These are phyloP conservation scores for Aricia artaxerxes DNA, from an alignment of 2,888 invertebrate genomes.

Conservation along the genomic window DNA sequence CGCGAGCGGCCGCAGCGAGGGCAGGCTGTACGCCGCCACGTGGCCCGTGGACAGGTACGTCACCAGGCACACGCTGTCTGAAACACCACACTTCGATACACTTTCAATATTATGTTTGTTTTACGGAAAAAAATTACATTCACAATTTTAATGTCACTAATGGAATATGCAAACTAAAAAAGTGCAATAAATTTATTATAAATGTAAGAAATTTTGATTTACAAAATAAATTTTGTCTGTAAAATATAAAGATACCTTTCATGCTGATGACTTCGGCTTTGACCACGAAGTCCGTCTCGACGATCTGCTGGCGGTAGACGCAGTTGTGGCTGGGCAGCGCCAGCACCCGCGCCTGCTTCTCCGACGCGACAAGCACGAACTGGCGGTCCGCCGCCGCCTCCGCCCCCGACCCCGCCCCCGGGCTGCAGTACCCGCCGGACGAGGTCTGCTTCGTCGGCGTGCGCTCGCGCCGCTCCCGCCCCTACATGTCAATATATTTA, in stretches of 20 bases:
- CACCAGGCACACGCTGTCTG: slow-evolving; percentile 96
- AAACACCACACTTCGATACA: slow-evolving; percentile 40
- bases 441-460: slow-evolving; percentile 83
- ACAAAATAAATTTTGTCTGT: too few relatives aligned
- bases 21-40: slow-evolving; percentile 95
- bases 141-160: too few relatives aligned
- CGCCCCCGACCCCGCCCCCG: slow-evolving; percentile 51
- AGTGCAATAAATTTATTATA: too few relatives aligned
- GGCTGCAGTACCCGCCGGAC: slow-evolving; percentile 51
- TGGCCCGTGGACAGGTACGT: slow-evolving; percentile 97
- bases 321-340: slow-evolving; percentile 97
- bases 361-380: slow-evolving; percentile 95
- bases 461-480: slow-evolving; percentile 68
- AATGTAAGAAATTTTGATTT: too few relatives aligned
- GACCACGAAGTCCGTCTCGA: slow-evolving; percentile 95
- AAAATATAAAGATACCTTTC: slow-evolving; percentile 82
- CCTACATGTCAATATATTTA: too few relatives aligned
- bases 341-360: slow-evolving; percentile 96
- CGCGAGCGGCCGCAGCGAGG: slow-evolving; percentile 94
- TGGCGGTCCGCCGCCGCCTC: slow-evolving; percentile 87
- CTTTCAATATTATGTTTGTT: too few relatives aligned
- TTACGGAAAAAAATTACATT: too few relatives aligned
- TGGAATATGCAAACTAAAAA: too few relatives aligned
- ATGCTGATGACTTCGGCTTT: slow-evolving; percentile 95
- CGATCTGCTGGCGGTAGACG: slow-evolving; percentile 94